Base-by-base conservation (phyloP, 2,797 vertebrate species). In the Bovichtus diacanthus region DNA sequence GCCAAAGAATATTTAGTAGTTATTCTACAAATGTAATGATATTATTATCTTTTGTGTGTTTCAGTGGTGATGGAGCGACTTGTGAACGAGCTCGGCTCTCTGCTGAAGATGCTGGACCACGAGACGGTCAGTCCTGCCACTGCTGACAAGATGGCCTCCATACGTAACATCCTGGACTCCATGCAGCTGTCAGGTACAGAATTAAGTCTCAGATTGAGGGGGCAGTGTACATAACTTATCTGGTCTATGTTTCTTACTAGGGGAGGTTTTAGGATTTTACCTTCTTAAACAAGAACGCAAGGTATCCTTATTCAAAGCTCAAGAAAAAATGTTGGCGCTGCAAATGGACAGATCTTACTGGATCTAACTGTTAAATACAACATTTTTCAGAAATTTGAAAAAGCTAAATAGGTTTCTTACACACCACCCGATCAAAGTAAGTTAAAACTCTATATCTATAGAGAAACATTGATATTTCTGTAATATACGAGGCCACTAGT, bases 31-130 rank as follows among this genome's bases (percentile, higher is more conserved):
- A 62, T 11, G 15, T 3, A 25, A 53, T 41, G 47, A 23, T 29
- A 39, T 50, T 21, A 3, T 25, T 49, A 23, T 36, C 2, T 9
- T 38, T 38, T 76, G 64, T 66, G 12, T 29, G 85, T 84, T 85
- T 68, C 76, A 77, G 49, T 88, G 95, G 97, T 94, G 78, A 94
- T 99, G 92, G 98, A 99, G 88, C 97, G 97, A 65, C 97, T 99
- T 39, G 94, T 99, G 71, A 96, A 93, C 0, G 98, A 99, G 93
- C 94, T 99, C 53, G 94, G 93, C 0, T 44, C 96, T 43, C 91
- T 99, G 62, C 96, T 99, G 76, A 98, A 96, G 92, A 95, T 99
- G 92, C 90, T 99, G 91, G 98, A 99, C 87, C 96, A 97, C 0
- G 98, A 99, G 91, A 95, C 95, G 16, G 94, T 99, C 90, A 99